phyloP scores from a whole-genome alignment of 2,888 invertebrate species.

The Ectemnius cavifrons region DNA sequence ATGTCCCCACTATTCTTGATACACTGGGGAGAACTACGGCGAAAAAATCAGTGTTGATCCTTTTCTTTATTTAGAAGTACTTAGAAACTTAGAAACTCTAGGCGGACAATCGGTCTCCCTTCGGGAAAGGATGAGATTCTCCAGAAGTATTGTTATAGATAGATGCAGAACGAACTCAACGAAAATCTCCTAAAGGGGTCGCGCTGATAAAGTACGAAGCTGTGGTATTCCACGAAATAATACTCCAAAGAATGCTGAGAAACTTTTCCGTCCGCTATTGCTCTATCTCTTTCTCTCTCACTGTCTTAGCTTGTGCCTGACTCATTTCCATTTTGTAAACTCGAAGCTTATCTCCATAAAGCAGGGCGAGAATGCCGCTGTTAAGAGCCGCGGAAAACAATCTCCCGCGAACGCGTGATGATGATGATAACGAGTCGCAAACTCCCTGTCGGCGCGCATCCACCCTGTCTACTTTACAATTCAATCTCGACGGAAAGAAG shows the following conservation, averaged over 20 bases:
- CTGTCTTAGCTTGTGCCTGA: neutral
- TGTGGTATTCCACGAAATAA: neutral
- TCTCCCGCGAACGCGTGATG: neutral
- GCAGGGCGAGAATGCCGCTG: neutral
- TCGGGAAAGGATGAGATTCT: neutral
- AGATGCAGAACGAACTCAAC: slow-evolving; percentile 18
- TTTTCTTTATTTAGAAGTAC: slow-evolving; percentile 61
- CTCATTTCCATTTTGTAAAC: slow-evolving; percentile 12
- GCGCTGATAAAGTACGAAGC: neutral
- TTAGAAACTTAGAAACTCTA: slow-evolving; percentile 40
- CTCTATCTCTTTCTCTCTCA: neutral
- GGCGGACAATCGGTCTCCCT: slow-evolving; percentile 27
- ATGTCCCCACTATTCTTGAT: slow-evolving; percentile 7
- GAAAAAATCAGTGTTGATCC: slow-evolving; percentile 50
- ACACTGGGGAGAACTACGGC: too few relatives aligned
- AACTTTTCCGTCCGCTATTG: neutral
- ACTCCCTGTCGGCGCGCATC: too few relatives aligned
- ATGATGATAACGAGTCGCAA: too few relatives aligned
- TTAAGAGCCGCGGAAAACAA: slow-evolving; percentile 5
- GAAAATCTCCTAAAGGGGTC: neutral
- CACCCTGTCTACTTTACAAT: too few relatives aligned
- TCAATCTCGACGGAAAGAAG: too few relatives aligned
- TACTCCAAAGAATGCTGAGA: neutral
- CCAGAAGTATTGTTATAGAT: slow-evolving; percentile 19
- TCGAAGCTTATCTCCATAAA: neutral